phyloP scores from a whole-genome alignment of 2,797 vertebrate genomes.

The Anguilla marmorata region DNA sequence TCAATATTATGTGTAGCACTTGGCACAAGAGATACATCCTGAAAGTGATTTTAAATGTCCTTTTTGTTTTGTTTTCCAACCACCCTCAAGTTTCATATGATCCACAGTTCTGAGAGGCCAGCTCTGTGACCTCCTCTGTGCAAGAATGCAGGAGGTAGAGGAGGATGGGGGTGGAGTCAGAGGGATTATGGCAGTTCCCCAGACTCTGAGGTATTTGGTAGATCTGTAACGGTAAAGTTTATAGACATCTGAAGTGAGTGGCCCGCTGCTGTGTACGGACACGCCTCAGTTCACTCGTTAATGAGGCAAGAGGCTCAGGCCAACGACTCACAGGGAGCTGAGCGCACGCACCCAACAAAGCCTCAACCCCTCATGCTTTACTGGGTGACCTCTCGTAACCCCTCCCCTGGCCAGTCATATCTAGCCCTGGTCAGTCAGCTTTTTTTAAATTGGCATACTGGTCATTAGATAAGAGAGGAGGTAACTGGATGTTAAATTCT shows the following conservation, averaged over 20 bases:
- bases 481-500: background rate
- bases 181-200: conserved; percentile 32
- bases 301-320: conserved; percentile 52
- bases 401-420: background rate
- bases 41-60: background rate
- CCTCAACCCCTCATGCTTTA: background rate
- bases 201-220: conserved; percentile 47
- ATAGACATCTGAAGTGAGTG: conserved; percentile 53
- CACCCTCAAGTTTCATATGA: background rate
- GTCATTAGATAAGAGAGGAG: background rate
- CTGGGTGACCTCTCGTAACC: background rate
- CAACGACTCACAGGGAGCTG: background rate
- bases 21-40: conserved; percentile 6
- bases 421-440: background rate
- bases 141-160: background rate
- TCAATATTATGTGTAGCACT: background rate
- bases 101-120: background rate
- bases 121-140: background rate
- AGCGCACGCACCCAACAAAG: background rate
- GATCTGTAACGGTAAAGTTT: conserved; percentile 51
- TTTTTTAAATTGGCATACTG: background rate
- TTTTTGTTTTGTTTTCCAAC: background rate
- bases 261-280: conserved; percentile 56
- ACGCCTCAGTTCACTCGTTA: conserved; percentile 62
- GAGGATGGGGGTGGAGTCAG: background rate